These are phyloP conservation scores for Lagopus muta DNA, from an alignment of 2,113 vertebrate species.

Conservation along the genomic window DNA sequence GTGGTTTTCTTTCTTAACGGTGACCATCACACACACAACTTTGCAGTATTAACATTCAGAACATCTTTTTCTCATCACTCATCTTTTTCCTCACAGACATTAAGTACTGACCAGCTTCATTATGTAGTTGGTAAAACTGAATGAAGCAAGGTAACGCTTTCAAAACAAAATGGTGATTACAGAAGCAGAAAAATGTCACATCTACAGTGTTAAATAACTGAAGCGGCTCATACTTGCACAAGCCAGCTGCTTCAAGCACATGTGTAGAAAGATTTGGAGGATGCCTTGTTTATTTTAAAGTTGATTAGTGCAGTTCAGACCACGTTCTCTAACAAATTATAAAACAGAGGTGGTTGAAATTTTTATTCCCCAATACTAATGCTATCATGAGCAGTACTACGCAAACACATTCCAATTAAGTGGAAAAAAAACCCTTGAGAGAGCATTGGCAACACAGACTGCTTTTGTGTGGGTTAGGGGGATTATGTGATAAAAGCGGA, in stretches of 20 bases:
- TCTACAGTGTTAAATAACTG: background rate
- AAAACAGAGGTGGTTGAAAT: background rate
- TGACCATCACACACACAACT: background rate
- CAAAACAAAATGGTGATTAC: background rate
- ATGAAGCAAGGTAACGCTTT: background rate
- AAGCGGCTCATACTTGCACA: background rate
- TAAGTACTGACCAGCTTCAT: background rate
- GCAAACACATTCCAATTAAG: background rate
- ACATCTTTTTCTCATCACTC: too few relatives aligned
- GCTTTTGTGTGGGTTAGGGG: background rate
- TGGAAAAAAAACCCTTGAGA: background rate
- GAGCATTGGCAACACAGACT: rapidly evolving
- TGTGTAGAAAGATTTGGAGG: background rate
- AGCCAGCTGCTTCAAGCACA: background rate
- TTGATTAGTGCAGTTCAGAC: background rate
- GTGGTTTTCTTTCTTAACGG: background rate
- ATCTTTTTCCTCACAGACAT: background rate
- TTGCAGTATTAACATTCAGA: background rate
- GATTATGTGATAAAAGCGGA: background rate
- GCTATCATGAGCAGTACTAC: background rate
- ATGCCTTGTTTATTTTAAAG: background rate
- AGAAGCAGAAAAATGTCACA: background rate
- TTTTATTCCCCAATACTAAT: background rate
- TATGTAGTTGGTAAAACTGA: background rate
- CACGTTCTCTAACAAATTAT: background rate